Evolutionary conservation across 1,140 invertebrate species (phyloP).

Genomic region (Micrasema longulum): DNA sequence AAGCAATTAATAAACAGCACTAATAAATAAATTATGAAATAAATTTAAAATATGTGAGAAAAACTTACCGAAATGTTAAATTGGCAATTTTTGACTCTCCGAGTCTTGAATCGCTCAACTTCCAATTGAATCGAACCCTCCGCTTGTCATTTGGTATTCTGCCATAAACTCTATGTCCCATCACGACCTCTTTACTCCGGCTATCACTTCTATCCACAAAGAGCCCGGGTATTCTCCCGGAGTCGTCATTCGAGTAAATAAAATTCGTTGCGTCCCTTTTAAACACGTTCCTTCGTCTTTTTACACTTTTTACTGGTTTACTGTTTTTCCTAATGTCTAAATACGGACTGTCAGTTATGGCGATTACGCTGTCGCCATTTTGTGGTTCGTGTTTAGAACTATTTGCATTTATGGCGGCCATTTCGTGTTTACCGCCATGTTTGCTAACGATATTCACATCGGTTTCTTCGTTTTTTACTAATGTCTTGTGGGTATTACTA

Average conservation of each 20-base stretch:
- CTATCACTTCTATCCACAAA: constrained; percentile 40
- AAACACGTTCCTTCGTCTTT: constrained; percentile 12
- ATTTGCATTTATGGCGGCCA: constrained; percentile 48
- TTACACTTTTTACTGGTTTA: not conserved
- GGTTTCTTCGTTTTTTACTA: constrained; percentile 36
- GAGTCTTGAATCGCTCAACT: constrained; percentile 40
- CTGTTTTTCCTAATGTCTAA: constrained; percentile 23
- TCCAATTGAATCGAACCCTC: constrained; percentile 37
- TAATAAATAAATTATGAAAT: too few relatives aligned
- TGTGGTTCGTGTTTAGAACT: constrained; percentile 36
- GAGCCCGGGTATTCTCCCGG: constrained; percentile 26
- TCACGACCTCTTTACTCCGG: constrained; percentile 22
- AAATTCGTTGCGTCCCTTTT: constrained; percentile 41
- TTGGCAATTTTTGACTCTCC: constrained; percentile 42
- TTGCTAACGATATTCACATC: constrained; percentile 39
- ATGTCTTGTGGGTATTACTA: constrained; percentile 42
- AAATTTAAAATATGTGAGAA: too few relatives aligned
- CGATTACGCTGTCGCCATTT: constrained; percentile 14
- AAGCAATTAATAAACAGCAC: too few relatives aligned
- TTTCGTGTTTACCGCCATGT: constrained; percentile 17
- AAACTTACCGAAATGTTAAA: constrained; percentile 49
- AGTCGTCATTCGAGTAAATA: constrained; percentile 38
- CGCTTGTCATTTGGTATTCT: constrained; percentile 1
- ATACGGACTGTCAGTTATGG: constrained; percentile 15
- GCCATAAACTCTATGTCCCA: constrained; percentile 35